These are phyloP conservation scores for Caiman crocodilus DNA, from an alignment of 2,797 vertebrate genomes.

Conservation along the genomic window DNA sequence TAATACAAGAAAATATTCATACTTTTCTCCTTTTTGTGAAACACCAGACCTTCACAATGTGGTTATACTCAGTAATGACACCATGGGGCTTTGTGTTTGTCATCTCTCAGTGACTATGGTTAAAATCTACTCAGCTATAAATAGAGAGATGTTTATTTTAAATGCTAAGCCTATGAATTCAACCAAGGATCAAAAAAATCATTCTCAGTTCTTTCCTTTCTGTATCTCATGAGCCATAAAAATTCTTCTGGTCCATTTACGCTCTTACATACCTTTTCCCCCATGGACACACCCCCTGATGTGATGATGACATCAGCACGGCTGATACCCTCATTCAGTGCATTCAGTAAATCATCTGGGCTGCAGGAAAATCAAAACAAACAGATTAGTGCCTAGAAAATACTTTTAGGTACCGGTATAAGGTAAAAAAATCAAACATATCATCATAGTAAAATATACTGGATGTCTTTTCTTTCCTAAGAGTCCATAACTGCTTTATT, in stretches of 20 bases:
- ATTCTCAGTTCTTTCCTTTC: conserved; percentile 65
- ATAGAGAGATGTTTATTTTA: conserved; percentile 70
- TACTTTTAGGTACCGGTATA: not conserved
- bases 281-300: conserved; percentile 98
- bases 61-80: conserved; percentile 58
- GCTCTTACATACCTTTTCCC: conserved; percentile 91
- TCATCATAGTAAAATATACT: not conserved
- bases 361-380: conserved; percentile 83
- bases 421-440: not conserved
- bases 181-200: conserved; percentile 72
- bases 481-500: not conserved
- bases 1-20: conserved; percentile 5
- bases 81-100: conserved; percentile 45
- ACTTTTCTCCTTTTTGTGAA: not conserved
- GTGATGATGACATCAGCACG: conserved; percentile 99
- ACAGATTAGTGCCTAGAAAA: conserved; percentile 54
- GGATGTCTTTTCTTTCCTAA: not conserved
- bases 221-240: conserved; percentile 69
- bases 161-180: conserved; percentile 71
- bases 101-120: conserved; percentile 40
- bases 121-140: conserved; percentile 55
- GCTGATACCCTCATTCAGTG: conserved; percentile 98
- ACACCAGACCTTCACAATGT: not conserved
- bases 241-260: conserved; percentile 69
- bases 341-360: conserved; percentile 97